These are phyloP conservation scores for Diuraphis noxia DNA, from an alignment of 1,140 invertebrate genomes.

Conservation along the genomic window DNA sequence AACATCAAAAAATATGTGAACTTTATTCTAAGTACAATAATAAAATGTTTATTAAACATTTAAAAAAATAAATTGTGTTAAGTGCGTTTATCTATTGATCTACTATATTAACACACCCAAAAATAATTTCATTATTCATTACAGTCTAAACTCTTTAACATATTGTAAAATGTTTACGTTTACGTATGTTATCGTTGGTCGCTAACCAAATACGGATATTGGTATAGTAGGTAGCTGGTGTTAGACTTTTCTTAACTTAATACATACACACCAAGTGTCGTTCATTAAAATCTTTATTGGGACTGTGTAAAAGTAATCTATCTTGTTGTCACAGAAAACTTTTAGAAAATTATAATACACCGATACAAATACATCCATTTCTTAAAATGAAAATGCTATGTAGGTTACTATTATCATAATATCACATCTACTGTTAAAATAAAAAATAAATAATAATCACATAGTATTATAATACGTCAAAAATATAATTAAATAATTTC, in stretches of 20 bases:
- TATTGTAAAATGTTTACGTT: background rate
- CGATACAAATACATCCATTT: background rate
- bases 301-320: conserved; percentile 6
- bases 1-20: no score
- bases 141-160: background rate
- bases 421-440: background rate
- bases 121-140: background rate
- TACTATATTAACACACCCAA: background rate
- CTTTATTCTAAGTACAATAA: no score
- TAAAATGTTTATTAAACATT: no score
- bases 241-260: conserved; percentile 35
- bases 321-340: background rate
- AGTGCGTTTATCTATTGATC: background rate
- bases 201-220: conserved; percentile 10
- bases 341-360: background rate
- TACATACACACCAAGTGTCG: conserved; percentile 25
- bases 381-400: background rate
- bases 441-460: background rate
- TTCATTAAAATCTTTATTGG: conserved; percentile 36
- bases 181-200: no score
- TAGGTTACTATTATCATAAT: background rate
- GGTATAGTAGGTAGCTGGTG: background rate
- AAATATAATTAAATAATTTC: no score
- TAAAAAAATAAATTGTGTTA: no score
- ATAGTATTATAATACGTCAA: no score